Percentiles rank a stretch among this genome's conserved stretches.
Evolutionary conservation across 2,888 invertebrate species (phyloP).

Genomic region (Dolichomitus sp.): DNA sequence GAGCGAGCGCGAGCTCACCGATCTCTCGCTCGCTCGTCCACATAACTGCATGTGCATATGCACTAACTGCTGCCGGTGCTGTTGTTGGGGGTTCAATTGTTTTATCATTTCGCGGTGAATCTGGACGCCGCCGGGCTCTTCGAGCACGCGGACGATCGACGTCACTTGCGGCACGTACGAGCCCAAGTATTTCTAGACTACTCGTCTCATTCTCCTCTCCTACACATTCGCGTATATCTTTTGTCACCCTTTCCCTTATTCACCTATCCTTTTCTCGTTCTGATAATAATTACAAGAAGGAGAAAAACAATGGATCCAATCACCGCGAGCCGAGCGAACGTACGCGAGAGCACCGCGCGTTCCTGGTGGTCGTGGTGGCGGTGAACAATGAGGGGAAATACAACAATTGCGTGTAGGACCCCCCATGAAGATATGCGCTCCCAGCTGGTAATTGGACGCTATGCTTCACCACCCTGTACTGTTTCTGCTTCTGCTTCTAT

Average conservation of each 20-base stretch:
- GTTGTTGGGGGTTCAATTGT: constrained; percentile 58
- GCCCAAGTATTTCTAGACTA: constrained; percentile 46
- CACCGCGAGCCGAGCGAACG: constrained; percentile 71
- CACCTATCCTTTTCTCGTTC: constrained; percentile 64
- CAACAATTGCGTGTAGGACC: constrained; percentile 85
- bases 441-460: constrained; percentile 85
- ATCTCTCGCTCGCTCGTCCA: constrained; percentile 10
- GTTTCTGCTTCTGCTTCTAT: not conserved
- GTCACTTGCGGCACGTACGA: constrained; percentile 65
- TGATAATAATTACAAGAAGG: constrained; percentile 81
- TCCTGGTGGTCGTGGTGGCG: constrained; percentile 62
- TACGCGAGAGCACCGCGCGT: constrained; percentile 23
- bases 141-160: constrained; percentile 63
- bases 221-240: constrained; percentile 12
- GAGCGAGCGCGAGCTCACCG: not conserved
- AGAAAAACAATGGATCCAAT: constrained; percentile 84
- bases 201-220: constrained; percentile 21
- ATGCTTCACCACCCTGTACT: constrained; percentile 64
- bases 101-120: constrained; percentile 62
- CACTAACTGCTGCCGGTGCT: constrained; percentile 30
- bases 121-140: constrained; percentile 40
- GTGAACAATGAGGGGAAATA: constrained; percentile 83
- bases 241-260: constrained; percentile 13
- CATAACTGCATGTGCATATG: constrained; percentile 37
- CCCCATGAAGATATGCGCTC: constrained; percentile 84